Evolutionary conservation across 2,888 invertebrate genomes (phyloP).

Genomic region (Coleophora flavipennella): DNA sequence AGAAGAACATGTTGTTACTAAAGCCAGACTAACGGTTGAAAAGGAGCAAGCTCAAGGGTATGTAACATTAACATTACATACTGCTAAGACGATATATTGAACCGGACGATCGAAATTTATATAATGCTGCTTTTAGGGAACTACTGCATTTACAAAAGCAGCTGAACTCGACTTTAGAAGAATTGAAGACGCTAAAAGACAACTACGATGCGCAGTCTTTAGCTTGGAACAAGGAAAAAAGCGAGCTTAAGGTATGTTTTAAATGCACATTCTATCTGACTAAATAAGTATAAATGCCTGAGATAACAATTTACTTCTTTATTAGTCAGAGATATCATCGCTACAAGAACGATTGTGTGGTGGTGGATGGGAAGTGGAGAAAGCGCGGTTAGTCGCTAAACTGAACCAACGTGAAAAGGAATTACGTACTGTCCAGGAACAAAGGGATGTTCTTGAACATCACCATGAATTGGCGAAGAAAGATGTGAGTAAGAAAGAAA

Average conservation of each 20-base stretch:
- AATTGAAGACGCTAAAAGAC: conserved; percentile 77
- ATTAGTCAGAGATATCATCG: conserved; percentile 51
- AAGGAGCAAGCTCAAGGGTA: conserved; percentile 85
- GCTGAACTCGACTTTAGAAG: conserved; percentile 71
- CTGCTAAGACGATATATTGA: neutral
- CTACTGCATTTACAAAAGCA: conserved; percentile 75
- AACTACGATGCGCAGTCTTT: conserved; percentile 77
- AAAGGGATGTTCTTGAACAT: conserved; percentile 80
- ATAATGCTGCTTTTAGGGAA: conserved; percentile 60
- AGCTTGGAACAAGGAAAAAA: conserved; percentile 81
- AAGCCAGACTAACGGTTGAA: conserved; percentile 85
- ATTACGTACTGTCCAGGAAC: conserved; percentile 80
- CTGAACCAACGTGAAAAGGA: conserved; percentile 84
- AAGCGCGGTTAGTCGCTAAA: conserved; percentile 77
- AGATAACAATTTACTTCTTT: too few species aligned
- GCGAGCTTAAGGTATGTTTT: conserved; percentile 74
- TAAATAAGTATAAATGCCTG: too few species aligned
- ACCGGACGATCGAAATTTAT: too few species aligned
- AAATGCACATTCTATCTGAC: too few species aligned
- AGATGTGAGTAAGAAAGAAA: conserved; percentile 45
- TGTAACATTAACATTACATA: conserved; percentile 6
- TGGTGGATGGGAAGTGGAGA: conserved; percentile 76
- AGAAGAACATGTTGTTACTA: conserved; percentile 88
- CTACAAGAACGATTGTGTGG: conserved; percentile 66
- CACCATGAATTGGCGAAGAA: conserved; percentile 80